Evolutionary conservation across 2,113 vertebrate species (phyloP).

Genomic region (Plecotus auritus): DNA sequence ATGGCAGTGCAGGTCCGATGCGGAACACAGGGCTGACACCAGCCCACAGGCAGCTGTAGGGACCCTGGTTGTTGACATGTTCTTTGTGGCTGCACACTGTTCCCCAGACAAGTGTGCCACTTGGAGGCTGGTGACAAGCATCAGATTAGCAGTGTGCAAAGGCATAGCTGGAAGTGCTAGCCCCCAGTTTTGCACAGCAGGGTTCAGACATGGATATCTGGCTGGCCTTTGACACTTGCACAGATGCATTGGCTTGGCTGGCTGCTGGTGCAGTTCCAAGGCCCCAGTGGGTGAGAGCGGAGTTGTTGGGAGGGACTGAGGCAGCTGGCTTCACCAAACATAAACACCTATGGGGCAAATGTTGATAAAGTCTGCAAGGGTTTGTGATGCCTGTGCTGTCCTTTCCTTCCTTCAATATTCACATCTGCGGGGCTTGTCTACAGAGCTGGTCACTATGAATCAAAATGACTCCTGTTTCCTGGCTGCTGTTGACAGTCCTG

Average conservation of each 20-base stretch:
- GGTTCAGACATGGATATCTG: neutral
- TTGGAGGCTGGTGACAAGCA: neutral
- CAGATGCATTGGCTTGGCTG: neutral
- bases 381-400: no score
- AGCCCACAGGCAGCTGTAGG: neutral
- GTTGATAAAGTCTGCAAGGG: neutral
- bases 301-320: no score
- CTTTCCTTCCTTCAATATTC: neutral
- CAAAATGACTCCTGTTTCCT: neutral
- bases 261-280: neutral
- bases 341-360: neutral
- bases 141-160: neutral
- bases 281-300: rapidly evolving
- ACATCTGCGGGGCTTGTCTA: neutral
- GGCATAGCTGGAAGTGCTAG: neutral
- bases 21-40: neutral
- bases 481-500: neutral
- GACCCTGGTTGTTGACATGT: neutral
- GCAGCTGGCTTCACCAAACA: neutral
- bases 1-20: neutral
- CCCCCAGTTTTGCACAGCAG: neutral
- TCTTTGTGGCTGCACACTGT: neutral
- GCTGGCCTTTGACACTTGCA: neutral
- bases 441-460: neutral
- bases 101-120: neutral